These are phyloP conservation scores for Sisor rabdophorus DNA, from an alignment of 2,113 vertebrate genomes.

Conservation along the genomic window DNA sequence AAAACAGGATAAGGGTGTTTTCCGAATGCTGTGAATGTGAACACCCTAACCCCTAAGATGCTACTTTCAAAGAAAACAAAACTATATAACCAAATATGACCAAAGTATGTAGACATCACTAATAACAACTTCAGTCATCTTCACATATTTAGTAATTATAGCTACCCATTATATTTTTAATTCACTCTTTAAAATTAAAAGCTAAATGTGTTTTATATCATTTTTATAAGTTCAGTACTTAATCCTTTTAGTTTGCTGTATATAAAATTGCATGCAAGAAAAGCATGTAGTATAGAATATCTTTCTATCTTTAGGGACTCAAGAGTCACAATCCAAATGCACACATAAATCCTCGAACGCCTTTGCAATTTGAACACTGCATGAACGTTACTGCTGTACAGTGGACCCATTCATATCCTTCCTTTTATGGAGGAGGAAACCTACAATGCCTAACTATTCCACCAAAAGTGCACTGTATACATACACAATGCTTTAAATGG, in stretches of 20 bases:
- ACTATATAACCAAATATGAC: too few relatives aligned
- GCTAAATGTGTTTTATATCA: background rate
- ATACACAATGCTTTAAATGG: constrained; percentile 2
- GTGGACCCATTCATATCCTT: constrained; percentile 46
- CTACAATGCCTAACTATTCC: constrained; percentile 41
- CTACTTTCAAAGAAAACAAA: too few relatives aligned
- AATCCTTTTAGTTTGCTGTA: background rate
- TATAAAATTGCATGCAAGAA: constrained; percentile 1
- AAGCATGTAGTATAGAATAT: background rate
- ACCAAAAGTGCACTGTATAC: background rate
- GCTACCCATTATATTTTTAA: too few relatives aligned
- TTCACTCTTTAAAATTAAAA: too few relatives aligned
- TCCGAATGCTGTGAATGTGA: too few relatives aligned
- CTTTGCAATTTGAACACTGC: constrained; percentile 50
- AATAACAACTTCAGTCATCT: too few relatives aligned
- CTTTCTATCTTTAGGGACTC: constrained; percentile 32
- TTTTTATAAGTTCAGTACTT: background rate
- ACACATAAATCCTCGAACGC: constrained; percentile 39
- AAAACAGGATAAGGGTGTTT: too few relatives aligned
- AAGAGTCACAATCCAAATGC: constrained; percentile 34
- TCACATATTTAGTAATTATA: too few relatives aligned
- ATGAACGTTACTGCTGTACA: constrained; percentile 46
- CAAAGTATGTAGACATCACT: too few relatives aligned
- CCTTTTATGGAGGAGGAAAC: constrained; percentile 40
- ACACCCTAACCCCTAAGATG: too few relatives aligned